Evolutionary conservation across 2,797 vertebrate species (phyloP).

Genomic region (Acestrorhynchus altus): DNA sequence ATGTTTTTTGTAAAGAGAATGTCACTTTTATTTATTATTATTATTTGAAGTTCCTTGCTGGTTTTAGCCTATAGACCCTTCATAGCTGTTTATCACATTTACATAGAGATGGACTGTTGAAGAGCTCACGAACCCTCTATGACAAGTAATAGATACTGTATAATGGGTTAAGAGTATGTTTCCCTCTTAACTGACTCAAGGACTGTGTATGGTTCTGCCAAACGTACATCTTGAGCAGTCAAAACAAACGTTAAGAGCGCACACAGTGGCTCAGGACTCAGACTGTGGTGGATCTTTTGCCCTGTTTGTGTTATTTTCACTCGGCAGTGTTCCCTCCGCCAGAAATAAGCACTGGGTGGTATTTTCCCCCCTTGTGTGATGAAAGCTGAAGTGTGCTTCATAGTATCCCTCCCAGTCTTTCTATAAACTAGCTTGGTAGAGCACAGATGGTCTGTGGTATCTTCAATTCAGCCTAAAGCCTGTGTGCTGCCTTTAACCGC

Average conservation of each 20-base stretch:
- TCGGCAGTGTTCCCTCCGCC: conserved; percentile 51
- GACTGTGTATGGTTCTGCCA: background rate
- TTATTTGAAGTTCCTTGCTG: too few species aligned
- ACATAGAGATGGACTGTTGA: background rate
- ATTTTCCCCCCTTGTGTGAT: conserved; percentile 56
- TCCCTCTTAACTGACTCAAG: conserved; percentile 42
- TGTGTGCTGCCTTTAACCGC: conserved; percentile 64
- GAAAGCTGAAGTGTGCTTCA: conserved; percentile 33
- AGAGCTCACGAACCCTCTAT: background rate
- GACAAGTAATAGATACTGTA: conserved; percentile 37
- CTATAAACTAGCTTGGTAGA: conserved; percentile 22
- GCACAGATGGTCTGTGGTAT: conserved; percentile 53
- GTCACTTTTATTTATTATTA: too few species aligned
- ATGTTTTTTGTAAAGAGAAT: too few species aligned
- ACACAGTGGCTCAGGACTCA: conserved; percentile 42
- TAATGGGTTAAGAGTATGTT: conserved; percentile 45
- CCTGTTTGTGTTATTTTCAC: conserved; percentile 67
- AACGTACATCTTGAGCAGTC: conserved; percentile 36
- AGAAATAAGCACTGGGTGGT: conserved; percentile 64
- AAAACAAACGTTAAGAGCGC: conserved; percentile 53
- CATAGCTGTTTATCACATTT: background rate
- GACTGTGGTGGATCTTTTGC: conserved; percentile 60
- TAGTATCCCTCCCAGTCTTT: conserved; percentile 4
- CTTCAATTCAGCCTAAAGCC: conserved; percentile 65
- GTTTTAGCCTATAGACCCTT: too few species aligned